phyloP scores from a whole-genome alignment of 2,797 vertebrate genomes.

The Poeciliopsis gracilis region DNA sequence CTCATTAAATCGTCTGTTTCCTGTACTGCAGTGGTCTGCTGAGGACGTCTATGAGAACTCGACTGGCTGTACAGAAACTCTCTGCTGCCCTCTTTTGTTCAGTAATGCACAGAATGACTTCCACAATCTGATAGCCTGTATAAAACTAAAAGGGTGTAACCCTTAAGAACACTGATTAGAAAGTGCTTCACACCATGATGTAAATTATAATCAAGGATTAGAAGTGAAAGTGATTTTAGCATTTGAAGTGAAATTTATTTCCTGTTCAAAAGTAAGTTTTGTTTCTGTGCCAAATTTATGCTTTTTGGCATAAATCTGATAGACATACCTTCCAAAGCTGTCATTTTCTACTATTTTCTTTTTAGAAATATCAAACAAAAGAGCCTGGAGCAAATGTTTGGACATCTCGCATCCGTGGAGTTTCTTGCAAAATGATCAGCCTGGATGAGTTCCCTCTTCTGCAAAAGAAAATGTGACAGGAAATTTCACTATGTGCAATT shows the following conservation, averaged over 20 bases:
- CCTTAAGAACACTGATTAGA: not conserved
- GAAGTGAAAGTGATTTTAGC: not conserved
- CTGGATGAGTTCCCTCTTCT: not conserved
- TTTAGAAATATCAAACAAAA: not conserved
- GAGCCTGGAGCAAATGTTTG: not conserved
- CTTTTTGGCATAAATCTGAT: not conserved
- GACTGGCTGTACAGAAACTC: constrained; percentile 31
- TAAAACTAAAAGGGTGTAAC: not conserved
- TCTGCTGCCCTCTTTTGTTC: constrained; percentile 76
- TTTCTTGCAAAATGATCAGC: not conserved
- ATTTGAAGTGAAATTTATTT: not conserved
- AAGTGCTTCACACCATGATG: constrained; percentile 2
- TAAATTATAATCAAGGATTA: not conserved
- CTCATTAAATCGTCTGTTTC: constrained; percentile 57
- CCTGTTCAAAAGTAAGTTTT: not conserved
- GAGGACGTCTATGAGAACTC: constrained; percentile 16
- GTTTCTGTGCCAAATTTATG: not conserved
- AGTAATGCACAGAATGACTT: not conserved
- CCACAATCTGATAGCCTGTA: not conserved
- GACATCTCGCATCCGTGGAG: not conserved
- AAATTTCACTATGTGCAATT: not conserved
- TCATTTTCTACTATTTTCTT: not conserved
- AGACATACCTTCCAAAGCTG: not conserved
- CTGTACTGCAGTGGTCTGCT: constrained; percentile 29
- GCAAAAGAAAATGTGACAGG: not conserved